A percentile compares a stretch with the other conserved stretches of the same genome.
These are phyloP conservation scores for Nemoura dubitans DNA, from an alignment of 2,888 invertebrate genomes.

Conservation along the genomic window DNA sequence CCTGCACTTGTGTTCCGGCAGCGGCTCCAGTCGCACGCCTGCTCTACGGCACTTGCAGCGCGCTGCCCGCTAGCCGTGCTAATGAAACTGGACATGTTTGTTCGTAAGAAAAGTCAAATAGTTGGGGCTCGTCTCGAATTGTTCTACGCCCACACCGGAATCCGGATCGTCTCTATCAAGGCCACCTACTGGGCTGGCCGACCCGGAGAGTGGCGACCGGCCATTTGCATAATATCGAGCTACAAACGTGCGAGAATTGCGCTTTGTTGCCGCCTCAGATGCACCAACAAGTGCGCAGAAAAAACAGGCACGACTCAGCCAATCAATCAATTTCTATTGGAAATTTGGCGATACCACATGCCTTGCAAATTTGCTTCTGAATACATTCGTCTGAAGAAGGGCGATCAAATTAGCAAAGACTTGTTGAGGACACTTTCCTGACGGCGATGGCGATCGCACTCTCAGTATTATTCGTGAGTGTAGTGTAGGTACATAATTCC, in stretches of 20 bases:
- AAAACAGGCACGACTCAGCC: neutral
- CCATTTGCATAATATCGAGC: constrained; percentile 17
- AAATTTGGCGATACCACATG: too few species aligned
- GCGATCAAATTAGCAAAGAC: too few species aligned
- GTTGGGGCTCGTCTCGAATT: constrained; percentile 19
- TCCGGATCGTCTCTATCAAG: constrained; percentile 17
- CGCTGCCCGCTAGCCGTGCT: neutral
- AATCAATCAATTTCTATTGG: too few species aligned
- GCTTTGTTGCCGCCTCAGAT: neutral
- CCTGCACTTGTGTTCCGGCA: neutral
- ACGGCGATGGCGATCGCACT: too few species aligned
- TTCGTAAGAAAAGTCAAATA: constrained; percentile 15
- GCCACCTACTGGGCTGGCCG: constrained; percentile 1
- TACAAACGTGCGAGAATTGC: neutral
- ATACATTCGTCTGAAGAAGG: too few species aligned
- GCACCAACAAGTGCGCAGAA: neutral
- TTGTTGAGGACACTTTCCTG: too few species aligned
- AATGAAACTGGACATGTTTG: constrained; percentile 34
- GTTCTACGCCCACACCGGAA: constrained; percentile 37
- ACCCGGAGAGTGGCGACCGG: too few species aligned
- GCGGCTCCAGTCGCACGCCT: too few species aligned
- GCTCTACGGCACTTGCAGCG: neutral
- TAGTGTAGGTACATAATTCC: too few species aligned
- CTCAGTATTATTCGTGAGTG: too few species aligned
- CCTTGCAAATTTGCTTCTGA: too few species aligned